phyloP scores from a whole-genome alignment of 2,113 vertebrate genomes.

The Lathamus discolor region DNA sequence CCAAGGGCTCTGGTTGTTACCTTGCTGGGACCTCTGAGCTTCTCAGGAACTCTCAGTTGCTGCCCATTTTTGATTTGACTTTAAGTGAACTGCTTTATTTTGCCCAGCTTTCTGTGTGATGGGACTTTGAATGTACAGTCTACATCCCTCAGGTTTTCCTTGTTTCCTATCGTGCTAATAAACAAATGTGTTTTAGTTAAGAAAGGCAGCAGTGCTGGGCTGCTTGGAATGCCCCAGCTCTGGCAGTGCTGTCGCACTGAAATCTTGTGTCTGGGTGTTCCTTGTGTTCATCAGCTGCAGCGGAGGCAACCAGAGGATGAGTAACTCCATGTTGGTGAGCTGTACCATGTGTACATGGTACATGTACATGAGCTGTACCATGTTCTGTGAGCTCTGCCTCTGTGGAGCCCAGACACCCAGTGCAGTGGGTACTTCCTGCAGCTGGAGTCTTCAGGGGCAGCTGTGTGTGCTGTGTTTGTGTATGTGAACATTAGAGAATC shows the following conservation, averaged over 20 bases:
- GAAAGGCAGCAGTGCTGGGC: background rate
- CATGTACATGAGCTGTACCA: background rate
- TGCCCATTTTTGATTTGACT: background rate
- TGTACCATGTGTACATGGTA: accelerated
- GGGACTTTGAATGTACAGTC: background rate
- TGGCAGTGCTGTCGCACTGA: background rate
- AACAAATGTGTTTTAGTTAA: background rate
- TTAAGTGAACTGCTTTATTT: background rate
- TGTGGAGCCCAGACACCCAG: background rate
- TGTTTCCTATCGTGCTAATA: background rate
- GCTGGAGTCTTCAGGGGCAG: no score
- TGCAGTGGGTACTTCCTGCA: background rate
- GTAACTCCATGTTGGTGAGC: background rate
- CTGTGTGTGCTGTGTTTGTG: background rate
- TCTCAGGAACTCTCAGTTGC: background rate
- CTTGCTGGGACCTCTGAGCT: background rate
- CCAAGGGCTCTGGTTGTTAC: background rate
- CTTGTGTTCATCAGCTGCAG: background rate
- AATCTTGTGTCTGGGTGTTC: background rate
- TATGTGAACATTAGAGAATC: background rate
- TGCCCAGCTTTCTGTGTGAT: background rate
- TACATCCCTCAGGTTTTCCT: background rate
- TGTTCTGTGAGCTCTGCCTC: background rate
- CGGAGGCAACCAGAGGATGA: background rate
- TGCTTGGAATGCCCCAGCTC: background rate